Percentiles rank a stretch among this genome's conserved stretches.
Evolutionary conservation across 2,888 invertebrate species (phyloP).

Genomic region (Biston stratarius): DNA sequence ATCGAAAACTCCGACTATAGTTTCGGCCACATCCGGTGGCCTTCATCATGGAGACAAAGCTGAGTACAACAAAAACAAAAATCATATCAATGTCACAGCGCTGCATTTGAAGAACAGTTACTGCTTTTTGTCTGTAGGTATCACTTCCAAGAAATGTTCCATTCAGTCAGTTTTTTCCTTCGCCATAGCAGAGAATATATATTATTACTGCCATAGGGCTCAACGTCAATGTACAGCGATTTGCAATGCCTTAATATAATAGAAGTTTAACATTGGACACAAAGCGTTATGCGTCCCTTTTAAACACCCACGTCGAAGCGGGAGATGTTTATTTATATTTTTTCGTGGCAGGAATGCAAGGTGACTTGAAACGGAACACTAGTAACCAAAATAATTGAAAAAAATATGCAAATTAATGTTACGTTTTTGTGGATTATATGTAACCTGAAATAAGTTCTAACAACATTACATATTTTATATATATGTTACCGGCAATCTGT

Average conservation of each 20-base stretch:
- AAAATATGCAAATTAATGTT: no score
- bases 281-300: constrained; percentile 29
- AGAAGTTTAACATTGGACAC: constrained; percentile 28
- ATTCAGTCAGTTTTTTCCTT: constrained; percentile 26
- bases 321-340: background rate
- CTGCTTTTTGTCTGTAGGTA: background rate
- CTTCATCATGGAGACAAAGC: no score
- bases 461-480: no score
- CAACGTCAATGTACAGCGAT: constrained; percentile 29
- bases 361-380: background rate
- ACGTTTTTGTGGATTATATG: no score
- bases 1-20: no score
- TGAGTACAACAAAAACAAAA: no score
- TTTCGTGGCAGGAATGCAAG: background rate
- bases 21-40: no score
- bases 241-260: constrained; percentile 37
- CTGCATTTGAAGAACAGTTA: background rate
- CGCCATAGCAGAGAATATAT: background rate
- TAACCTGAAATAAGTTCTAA: no score
- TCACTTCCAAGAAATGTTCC: constrained; percentile 17
- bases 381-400: no score
- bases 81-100: no score
- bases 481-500: no score
- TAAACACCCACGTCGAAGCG: constrained; percentile 31
- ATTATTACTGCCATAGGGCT: background rate